A percentile compares a stretch with the other conserved stretches of the same genome.
Evolutionary conservation across 2,113 vertebrate genomes (phyloP).

Genomic region (Crotalus viridis): DNA sequence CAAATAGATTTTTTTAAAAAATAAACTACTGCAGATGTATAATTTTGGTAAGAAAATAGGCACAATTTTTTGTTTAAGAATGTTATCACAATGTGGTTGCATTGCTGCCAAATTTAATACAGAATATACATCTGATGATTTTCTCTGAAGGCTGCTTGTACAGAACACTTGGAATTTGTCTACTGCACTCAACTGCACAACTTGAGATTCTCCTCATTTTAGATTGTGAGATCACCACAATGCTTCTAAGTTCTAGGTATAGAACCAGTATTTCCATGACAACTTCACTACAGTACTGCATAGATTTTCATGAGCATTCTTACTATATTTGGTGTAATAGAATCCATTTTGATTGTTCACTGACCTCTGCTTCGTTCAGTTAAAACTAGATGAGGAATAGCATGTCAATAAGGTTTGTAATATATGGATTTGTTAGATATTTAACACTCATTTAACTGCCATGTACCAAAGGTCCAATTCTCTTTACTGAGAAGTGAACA

Average conservation of each 20-base stretch:
- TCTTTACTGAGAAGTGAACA: not conserved
- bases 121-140: not conserved
- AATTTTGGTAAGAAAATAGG: not conserved
- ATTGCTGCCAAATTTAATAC: not conserved
- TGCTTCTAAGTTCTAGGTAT: not conserved
- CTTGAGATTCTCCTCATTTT: not conserved
- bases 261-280: slow-evolving; percentile 38
- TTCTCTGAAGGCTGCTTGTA: not conserved
- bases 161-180: not conserved
- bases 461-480: not conserved
- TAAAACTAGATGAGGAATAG: not conserved
- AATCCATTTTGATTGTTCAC: not conserved
- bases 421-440: not conserved
- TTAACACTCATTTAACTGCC: not conserved
- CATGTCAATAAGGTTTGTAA: not conserved
- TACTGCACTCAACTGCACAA: not conserved
- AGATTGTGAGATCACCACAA: not conserved
- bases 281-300: slow-evolving; percentile 40
- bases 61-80: not conserved
- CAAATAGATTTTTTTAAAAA: not conserved
- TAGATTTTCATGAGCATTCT: not conserved
- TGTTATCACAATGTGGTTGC: not conserved
- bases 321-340: not conserved
- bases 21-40: not conserved
- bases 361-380: not conserved